Evolutionary conservation across 2,113 vertebrate species (phyloP).

Genomic region (Cephalopterus ornatus): DNA sequence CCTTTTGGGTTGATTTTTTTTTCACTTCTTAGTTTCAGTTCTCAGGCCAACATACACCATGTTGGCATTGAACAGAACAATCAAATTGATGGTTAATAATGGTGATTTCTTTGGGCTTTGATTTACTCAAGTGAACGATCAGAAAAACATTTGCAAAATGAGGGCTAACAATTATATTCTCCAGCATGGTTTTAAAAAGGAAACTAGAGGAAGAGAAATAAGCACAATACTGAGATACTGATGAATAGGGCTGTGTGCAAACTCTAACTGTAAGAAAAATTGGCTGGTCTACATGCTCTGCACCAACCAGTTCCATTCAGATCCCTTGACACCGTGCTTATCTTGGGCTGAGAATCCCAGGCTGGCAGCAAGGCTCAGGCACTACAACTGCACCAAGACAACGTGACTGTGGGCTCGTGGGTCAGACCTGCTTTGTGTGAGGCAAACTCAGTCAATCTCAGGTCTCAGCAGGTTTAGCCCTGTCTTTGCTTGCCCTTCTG

Average conservation of each 20-base stretch:
- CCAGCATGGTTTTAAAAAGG: not conserved
- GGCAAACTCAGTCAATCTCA: not conserved
- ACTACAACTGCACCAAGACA: not conserved
- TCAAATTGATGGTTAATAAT: not conserved
- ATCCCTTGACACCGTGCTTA: not conserved
- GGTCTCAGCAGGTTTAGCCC: not conserved
- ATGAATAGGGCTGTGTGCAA: not conserved
- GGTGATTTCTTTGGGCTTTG: not conserved
- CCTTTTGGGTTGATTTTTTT: not conserved
- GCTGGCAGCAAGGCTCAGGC: not conserved
- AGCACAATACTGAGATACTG: not conserved
- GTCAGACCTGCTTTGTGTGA: not conserved
- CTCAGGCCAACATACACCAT: not conserved
- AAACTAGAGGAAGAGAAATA: not conserved
- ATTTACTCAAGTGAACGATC: not conserved
- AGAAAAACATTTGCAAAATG: not conserved
- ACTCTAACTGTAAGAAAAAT: not conserved
- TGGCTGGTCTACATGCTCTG: not conserved
- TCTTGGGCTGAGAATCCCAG: not conserved
- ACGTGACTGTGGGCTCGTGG: accelerated
- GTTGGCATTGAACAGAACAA: not conserved
- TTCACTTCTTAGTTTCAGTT: not conserved
- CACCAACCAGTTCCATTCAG: not conserved
- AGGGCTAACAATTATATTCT: not conserved
- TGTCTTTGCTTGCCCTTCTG: not conserved